Percentiles rank a stretch among this genome's conserved stretches.
These are phyloP conservation scores for Athripsodes cinereus DNA, from an alignment of 2,888 invertebrate genomes.

Conservation along the genomic window DNA sequence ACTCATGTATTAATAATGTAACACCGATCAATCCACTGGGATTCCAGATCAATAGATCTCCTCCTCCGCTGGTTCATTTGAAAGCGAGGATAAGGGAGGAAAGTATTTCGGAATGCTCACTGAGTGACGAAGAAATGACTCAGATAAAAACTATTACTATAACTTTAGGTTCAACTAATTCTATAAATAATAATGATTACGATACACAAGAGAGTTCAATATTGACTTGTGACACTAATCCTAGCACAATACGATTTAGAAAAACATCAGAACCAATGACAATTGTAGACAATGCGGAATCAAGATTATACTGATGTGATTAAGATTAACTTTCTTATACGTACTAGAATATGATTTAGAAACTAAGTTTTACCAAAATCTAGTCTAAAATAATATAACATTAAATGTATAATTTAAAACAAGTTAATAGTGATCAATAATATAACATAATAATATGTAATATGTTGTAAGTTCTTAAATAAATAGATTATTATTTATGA, in stretches of 20 bases:
- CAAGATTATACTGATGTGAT: not conserved
- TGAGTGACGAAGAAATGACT: slow-evolving; percentile 27
- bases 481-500: no score
- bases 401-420: no score
- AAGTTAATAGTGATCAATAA: no score
- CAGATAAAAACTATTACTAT: slow-evolving; percentile 27
- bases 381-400: no score
- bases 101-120: slow-evolving; percentile 26
- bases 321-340: no score
- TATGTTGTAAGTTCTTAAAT: no score
- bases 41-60: slow-evolving; percentile 18
- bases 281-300: not conserved
- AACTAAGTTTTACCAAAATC: no score
- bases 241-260: slow-evolving; percentile 13
- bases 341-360: no score
- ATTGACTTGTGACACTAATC: slow-evolving; percentile 6
- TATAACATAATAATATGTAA: no score
- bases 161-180: slow-evolving; percentile 25
- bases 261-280: slow-evolving; percentile 21
- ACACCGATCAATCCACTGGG: slow-evolving; percentile 10
- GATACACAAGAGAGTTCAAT: slow-evolving; percentile 16
- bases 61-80: slow-evolving; percentile 20
- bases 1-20: slow-evolving; percentile 12
- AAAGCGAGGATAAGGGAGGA: slow-evolving; percentile 27
- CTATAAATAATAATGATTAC: slow-evolving; percentile 19